A percentile compares a stretch with the other conserved stretches of the same genome.
Evolutionary conservation across 2,113 vertebrate genomes (phyloP).

Genomic region (Zonotrichia leucophrys): DNA sequence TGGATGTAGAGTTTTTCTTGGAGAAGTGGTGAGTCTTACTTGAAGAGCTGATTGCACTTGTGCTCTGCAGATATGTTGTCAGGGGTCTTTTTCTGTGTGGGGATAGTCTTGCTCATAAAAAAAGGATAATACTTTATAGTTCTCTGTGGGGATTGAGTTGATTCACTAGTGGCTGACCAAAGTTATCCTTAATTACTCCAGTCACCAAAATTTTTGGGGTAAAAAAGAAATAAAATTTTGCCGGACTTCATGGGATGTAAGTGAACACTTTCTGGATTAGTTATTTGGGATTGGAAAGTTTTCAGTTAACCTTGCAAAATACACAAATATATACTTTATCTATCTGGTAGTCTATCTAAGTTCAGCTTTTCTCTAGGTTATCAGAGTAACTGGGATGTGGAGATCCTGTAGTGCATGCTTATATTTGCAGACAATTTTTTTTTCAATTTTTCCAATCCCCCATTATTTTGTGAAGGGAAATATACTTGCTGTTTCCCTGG

Average conservation of each 20-base stretch:
- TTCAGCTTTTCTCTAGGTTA: neutral
- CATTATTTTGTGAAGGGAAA: neutral
- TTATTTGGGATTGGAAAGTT: neutral
- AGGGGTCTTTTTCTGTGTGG: neutral
- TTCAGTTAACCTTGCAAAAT: neutral
- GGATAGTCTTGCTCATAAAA: neutral
- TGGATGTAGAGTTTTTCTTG: slow-evolving; percentile 77
- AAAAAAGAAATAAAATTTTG: neutral
- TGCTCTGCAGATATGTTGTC: neutral
- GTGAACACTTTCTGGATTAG: neutral
- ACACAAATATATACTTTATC: neutral
- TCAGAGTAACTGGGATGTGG: neutral
- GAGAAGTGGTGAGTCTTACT: slow-evolving; percentile 75
- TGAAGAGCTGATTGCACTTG: neutral
- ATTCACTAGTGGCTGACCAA: neutral
- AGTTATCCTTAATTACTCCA: neutral
- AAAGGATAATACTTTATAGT: neutral
- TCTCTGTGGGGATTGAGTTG: neutral
- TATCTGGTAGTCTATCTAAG: neutral
- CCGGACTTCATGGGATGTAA: neutral
- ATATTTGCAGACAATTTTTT: neutral
- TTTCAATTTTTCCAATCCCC: neutral
- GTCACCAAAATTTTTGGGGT: neutral
- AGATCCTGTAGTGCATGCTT: neutral
- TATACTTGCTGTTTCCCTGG: neutral